Evolutionary conservation across 2,888 invertebrate genomes (phyloP).

Genomic region (Diaperis boleti): DNA sequence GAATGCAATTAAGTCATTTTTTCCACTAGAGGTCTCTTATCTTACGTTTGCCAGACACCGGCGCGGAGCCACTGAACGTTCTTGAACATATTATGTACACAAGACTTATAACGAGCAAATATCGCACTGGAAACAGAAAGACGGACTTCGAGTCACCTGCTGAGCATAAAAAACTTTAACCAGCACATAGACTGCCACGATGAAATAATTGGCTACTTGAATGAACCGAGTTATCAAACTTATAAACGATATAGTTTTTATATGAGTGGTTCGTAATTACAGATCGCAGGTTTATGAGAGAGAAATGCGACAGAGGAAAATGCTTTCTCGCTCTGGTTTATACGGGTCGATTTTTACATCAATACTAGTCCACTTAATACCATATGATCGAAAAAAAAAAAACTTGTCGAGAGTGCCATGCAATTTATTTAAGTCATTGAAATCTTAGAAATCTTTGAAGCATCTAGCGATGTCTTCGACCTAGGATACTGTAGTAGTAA

Average conservation of each 20-base stretch:
- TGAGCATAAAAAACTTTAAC: constrained; percentile 10
- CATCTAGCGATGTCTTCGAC: too few relatives aligned
- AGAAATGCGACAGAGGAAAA: constrained; percentile 1
- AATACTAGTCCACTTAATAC: too few relatives aligned
- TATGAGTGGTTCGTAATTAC: constrained; percentile 1
- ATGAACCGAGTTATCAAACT: constrained; percentile 9
- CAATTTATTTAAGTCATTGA: too few relatives aligned
- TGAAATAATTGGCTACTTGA: background rate
- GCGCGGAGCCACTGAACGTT: constrained; percentile 11
- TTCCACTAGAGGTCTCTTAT: constrained; percentile 5
- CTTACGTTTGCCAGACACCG: background rate
- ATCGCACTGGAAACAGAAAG: constrained; percentile 10
- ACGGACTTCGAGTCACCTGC: background rate
- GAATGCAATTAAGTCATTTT: constrained; percentile 6
- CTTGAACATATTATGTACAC: too few relatives aligned
- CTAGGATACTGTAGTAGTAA: too few relatives aligned
- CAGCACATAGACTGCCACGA: background rate
- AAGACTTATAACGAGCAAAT: constrained; percentile 1
- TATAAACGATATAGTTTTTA: constrained; percentile 2
- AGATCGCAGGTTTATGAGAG: background rate
- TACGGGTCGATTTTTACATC: too few relatives aligned
- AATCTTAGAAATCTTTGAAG: too few relatives aligned
- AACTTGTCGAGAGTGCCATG: too few relatives aligned
- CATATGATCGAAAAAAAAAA: too few relatives aligned
- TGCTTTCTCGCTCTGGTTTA: too few relatives aligned